A percentile compares a stretch with the other conserved stretches of the same genome.
phyloP scores from a whole-genome alignment of 2,888 invertebrate genomes.

The Gnatocerus cornutus region DNA sequence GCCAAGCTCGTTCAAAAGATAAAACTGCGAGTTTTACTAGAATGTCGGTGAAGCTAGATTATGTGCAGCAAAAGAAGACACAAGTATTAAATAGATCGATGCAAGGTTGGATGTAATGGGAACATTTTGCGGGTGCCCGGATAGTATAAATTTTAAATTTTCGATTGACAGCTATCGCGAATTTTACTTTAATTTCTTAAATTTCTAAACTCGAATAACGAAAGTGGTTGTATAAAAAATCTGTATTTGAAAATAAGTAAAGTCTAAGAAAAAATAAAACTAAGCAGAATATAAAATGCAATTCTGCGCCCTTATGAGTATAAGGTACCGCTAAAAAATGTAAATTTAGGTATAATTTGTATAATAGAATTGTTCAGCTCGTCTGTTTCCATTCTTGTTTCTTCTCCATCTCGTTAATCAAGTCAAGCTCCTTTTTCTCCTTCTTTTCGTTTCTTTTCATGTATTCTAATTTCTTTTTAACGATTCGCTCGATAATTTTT shows the following conservation, averaged over 20 bases:
- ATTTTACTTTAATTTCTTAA: no score
- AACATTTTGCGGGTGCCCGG: no score
- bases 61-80: not conserved
- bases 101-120: no score
- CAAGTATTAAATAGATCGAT: no score
- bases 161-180: no score
- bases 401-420: constrained; percentile 64
- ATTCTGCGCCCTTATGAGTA: not conserved
- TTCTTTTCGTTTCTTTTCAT: constrained; percentile 92
- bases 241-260: no score
- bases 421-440: constrained; percentile 86
- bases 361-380: constrained; percentile 18
- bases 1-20: not conserved
- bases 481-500: constrained; percentile 95
- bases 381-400: constrained; percentile 5
- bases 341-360: constrained; percentile 24
- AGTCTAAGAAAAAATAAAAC: no score
- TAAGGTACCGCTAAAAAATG: constrained; percentile 3
- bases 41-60: not conserved
- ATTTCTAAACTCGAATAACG: no score
- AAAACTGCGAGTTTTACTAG: not conserved
- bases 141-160: no score
- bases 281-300: not conserved
- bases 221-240: no score
- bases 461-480: constrained; percentile 90